Conservation (phyloP, 2,113 vertebrate genomes). For the Tringa solitaria region DNA sequence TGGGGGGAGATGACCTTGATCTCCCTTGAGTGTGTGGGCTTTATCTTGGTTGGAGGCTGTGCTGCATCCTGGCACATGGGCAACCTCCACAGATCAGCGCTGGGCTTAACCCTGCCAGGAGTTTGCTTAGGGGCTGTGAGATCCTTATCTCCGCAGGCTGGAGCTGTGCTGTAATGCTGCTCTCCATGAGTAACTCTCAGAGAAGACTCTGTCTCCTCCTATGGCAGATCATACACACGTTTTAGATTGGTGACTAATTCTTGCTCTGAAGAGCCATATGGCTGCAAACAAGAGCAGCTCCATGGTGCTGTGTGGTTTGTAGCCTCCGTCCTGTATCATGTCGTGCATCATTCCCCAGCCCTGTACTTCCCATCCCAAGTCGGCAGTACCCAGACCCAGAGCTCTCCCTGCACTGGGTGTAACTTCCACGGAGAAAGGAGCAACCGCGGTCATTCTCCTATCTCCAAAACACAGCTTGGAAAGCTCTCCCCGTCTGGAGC, state of each 20-base stretch:
- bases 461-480: not conserved
- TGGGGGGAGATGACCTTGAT: not conserved
- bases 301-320: not conserved
- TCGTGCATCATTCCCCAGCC: accelerated
- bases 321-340: not conserved
- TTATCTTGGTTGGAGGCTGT: not conserved
- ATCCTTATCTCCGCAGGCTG: not conserved
- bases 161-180: not conserved
- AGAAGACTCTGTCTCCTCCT: not conserved
- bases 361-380: not conserved
- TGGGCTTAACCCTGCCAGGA: not conserved
- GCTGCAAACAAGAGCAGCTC: not conserved
- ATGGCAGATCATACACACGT: accelerated
- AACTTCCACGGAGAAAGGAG: not conserved
- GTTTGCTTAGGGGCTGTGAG: not conserved
- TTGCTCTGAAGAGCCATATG: not conserved
- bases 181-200: not conserved
- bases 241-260: not conserved
- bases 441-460: accelerated
- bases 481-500: not conserved
- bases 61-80: not conserved
- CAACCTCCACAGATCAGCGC: not conserved
- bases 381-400: not conserved
- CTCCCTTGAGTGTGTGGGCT: not conserved
- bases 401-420: not conserved